Base-by-base conservation (phyloP, 2,113 vertebrate genomes). In the Nyctibius bracteatus region DNA sequence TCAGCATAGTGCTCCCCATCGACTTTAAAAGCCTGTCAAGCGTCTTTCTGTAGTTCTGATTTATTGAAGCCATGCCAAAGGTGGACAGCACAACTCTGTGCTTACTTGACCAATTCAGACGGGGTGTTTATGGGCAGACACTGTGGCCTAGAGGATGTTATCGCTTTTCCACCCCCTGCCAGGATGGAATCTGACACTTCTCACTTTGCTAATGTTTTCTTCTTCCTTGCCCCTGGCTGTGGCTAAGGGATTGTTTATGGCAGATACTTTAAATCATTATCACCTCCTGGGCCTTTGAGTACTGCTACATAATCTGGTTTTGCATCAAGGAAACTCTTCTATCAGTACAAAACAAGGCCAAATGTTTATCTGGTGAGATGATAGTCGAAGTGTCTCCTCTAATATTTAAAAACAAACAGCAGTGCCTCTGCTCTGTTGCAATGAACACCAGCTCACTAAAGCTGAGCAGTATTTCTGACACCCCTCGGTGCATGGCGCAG, bases 211-310 rank as follows among this genome's bases (percentile, higher is more conserved):
- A 82, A 94, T 95, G 94, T 96, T 97, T 97, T 92, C 90, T 95
- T 96, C 96, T 97, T 90, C 68, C 71, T 91, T 78, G 95, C 96
- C 95, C 83, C 96, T 80, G 91, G 95, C 97, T 96, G 88, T 77
- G 90, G 86, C 95, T 97, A 94, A 97, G 96, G 96, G 96, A 95
- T 94, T 97, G 96, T 97, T 97, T 96, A 97, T 88, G 90, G 96
- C 91, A 95, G 91, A 94, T 92, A 94, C 96, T 96, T 94, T 93
- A 92, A 95, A 92, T 95, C 96, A 93, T 96, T 97, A 95, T 96
- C 96, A 95, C 95, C 96, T 96, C 93, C 94, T 47, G 90, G 41
- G 92, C 68, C 71, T 96, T 96, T 96, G 96, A 96, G 87, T 72
- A 61, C 37, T 21, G 68, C 84, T 57, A 74, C 58, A 51, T 59